Evolutionary conservation across 2,888 invertebrate species (phyloP).

Genomic region (Leptopilina syphax): DNA sequence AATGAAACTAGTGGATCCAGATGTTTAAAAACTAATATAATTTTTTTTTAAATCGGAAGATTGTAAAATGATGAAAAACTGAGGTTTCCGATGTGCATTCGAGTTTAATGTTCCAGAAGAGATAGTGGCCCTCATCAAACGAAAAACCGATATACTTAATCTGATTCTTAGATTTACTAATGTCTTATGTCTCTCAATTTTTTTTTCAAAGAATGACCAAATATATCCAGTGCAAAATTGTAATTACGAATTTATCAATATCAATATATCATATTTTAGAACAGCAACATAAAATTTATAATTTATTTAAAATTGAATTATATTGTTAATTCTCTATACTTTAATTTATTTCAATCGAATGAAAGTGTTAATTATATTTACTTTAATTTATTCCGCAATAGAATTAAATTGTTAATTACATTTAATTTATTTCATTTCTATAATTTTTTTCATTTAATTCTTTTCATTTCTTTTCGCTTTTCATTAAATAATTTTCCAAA

Average conservation of each 20-base stretch:
- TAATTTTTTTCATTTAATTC: too few relatives aligned
- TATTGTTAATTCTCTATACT: too few relatives aligned
- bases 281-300: too few relatives aligned
- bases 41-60: not conserved
- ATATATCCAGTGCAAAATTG: not conserved
- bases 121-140: slow-evolving; percentile 3
- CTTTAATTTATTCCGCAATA: too few relatives aligned
- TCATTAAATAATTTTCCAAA: too few relatives aligned
- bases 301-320: too few relatives aligned
- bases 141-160: not conserved
- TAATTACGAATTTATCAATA: not conserved
- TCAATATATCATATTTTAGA: too few relatives aligned
- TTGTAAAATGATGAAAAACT: slow-evolving; percentile 8
- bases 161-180: not conserved
- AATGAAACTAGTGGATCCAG: not conserved
- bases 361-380: too few relatives aligned
- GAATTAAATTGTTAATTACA: too few relatives aligned
- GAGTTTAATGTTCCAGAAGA: slow-evolving; percentile 1
- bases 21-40: not conserved
- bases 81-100: slow-evolving; percentile 8
- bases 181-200: not conserved
- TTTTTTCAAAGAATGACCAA: not conserved
- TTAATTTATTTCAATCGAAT: too few relatives aligned
- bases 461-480: too few relatives aligned
- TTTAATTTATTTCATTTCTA: too few relatives aligned